These are phyloP conservation scores for Netelia fuscicornis DNA, from an alignment of 2,888 invertebrate genomes.

Conservation along the genomic window DNA sequence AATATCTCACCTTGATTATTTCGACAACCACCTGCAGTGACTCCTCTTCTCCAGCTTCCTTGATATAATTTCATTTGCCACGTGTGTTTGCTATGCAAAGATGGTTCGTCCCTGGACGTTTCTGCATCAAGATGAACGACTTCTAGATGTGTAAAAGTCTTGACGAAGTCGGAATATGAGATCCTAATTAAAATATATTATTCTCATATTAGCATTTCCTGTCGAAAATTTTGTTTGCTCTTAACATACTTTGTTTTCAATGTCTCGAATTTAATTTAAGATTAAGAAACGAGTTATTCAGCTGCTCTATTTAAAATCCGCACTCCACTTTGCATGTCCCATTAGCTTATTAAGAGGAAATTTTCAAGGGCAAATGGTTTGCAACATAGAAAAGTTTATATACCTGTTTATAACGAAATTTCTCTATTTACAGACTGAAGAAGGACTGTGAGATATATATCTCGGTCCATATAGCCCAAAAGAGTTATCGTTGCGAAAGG, in stretches of 20 bases:
- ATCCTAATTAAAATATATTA: slow-evolving; percentile 87
- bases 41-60: slow-evolving; percentile 94
- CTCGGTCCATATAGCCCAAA: background rate
- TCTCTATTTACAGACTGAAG: background rate
- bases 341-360: background rate
- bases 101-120: slow-evolving; percentile 93
- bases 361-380: background rate
- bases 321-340: background rate
- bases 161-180: slow-evolving; percentile 92
- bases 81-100: slow-evolving; percentile 91
- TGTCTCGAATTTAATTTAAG: background rate
- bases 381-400: background rate
- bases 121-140: slow-evolving; percentile 95
- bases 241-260: too few relatives aligned
- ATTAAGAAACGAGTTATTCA: background rate
- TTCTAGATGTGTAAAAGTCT: slow-evolving; percentile 93
- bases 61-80: slow-evolving; percentile 96
- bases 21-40: slow-evolving; percentile 95
- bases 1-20: slow-evolving; percentile 89
- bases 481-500: background rate
- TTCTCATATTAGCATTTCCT: too few relatives aligned
- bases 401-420: background rate
- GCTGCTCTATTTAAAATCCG: background rate
- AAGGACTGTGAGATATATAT: background rate
- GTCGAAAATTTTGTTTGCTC: background rate